Percentiles rank a stretch among this genome's conserved stretches.
Conservation (phyloP, 2,113 vertebrate genomes). For the Misgurnus mizolepis region DNA sequence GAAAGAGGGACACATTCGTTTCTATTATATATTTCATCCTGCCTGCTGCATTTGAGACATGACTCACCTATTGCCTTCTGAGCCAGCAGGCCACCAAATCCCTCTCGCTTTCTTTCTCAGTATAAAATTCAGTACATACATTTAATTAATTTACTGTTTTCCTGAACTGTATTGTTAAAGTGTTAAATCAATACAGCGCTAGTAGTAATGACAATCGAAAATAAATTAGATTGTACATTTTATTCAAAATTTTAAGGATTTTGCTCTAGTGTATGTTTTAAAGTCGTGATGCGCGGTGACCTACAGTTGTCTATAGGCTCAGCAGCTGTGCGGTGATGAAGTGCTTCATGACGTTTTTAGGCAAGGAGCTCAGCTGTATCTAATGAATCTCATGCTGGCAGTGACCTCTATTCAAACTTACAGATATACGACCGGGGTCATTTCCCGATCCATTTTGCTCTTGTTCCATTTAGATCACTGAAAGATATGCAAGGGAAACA, state of each 20-base stretch:
- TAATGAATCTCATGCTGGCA: conserved; percentile 21
- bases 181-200: no score
- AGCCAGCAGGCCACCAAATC: not conserved
- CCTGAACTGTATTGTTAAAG: no score
- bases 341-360: conserved; percentile 11
- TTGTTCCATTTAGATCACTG: not conserved
- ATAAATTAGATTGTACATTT: no score
- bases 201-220: no score
- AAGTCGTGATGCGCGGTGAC: not conserved
- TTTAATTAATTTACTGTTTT: no score
- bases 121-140: not conserved
- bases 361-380: conserved; percentile 25
- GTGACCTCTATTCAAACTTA: conserved; percentile 24
- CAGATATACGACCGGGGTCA: not conserved
- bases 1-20: conserved; percentile 5
- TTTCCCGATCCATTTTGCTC: not conserved
- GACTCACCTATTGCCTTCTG: conserved; percentile 11
- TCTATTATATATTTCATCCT: conserved; percentile 18
- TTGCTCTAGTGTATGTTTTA: not conserved
- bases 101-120: not conserved
- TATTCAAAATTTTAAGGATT: no score
- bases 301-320: not conserved
- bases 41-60: conserved; percentile 12
- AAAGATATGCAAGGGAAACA: not conserved
- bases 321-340: conserved; percentile 36